Evolutionary conservation across 2,797 vertebrate genomes (phyloP).

Genomic region (Sebastiscus tertius): DNA sequence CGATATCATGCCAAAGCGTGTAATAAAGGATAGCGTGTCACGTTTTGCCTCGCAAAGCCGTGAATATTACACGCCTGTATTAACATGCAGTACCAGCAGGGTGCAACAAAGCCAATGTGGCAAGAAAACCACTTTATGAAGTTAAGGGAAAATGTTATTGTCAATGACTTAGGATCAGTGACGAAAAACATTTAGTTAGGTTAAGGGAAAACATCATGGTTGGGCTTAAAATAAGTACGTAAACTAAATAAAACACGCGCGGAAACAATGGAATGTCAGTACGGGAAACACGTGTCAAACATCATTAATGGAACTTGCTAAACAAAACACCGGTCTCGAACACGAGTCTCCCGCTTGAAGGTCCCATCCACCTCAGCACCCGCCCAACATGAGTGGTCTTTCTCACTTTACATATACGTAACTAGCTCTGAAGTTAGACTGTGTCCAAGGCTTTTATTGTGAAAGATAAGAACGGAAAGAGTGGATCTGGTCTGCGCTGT

Average conservation of each 20-base stretch:
- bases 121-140: not conserved
- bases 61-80: accelerated
- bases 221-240: not conserved
- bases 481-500: no score
- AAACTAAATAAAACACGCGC: accelerated
- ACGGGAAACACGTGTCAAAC: not conserved
- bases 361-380: no score
- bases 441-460: no score
- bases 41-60: no score
- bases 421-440: no score
- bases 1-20: not conserved
- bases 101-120: not conserved
- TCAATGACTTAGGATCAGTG: not conserved
- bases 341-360: accelerated
- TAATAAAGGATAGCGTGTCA: not conserved
- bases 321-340: not conserved
- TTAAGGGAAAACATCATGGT: not conserved
- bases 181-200: not conserved
- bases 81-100: not conserved
- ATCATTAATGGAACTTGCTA: not conserved
- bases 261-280: not conserved
- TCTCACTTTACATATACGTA: no score
- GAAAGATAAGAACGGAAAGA: no score
- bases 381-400: accelerated
- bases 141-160: accelerated